Base-by-base conservation (phyloP, 2,113 vertebrate species). In the Empidonax traillii region DNA sequence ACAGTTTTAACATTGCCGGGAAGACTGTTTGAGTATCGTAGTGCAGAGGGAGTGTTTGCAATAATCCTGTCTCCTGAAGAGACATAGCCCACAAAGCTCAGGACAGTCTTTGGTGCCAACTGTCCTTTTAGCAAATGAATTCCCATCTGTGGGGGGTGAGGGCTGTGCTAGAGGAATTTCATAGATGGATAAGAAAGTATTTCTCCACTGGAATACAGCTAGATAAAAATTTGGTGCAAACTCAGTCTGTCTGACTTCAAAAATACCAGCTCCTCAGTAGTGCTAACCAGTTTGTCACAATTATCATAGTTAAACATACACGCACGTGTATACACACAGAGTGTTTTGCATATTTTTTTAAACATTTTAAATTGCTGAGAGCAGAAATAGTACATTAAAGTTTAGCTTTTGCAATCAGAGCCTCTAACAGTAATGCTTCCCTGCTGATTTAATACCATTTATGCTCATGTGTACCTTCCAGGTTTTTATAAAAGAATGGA, bases 81-180 rank as follows among this genome's bases (percentile, higher is more conserved):
- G 95, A 94, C 85, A 84, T 59, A 95, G 63, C 71, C 75, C 85
- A 81, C 74, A 81, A 83, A 75, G 89, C 73, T 92, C 68, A 93
- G 52, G 72, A 78, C 84, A 52, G 46, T 49, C 89, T 91, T 80
- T 73, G 58, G 66, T 97, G 95, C 96, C 93, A 96, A 94, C 79
- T 95, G 77, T 73, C 66, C 85, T 95, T 96, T 88, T 89, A 96
- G 89, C 52, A 96, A 90, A 92, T 93, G 72, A 95, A 94, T 93
- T 95, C 82, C 71, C 61, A 93, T 94, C 95, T 91, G 51, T 66
- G 52, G 37, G 56, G 41, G 79, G 75, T 28, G 59, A 63, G 47
- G 31, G 85, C 20, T 81, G 65, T 51, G 43, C 68, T 90, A 85
- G 84, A 90, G 94, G 87, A 92, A 67, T 96, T 97, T 97, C 74